phyloP scores from a whole-genome alignment of 2,888 invertebrate genomes.

The Atherix ibis region DNA sequence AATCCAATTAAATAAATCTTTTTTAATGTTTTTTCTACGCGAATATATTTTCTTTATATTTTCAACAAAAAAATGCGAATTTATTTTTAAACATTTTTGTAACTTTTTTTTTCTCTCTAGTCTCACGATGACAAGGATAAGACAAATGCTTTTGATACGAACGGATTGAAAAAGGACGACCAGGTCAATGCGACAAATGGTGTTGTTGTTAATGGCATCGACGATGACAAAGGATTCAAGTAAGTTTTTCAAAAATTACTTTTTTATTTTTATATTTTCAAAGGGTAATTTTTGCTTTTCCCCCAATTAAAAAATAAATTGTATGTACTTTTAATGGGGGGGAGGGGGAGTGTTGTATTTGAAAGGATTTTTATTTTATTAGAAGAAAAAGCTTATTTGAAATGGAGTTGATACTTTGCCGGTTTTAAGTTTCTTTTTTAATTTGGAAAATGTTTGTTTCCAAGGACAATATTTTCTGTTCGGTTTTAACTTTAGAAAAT shows the following conservation, averaged over 20 bases:
- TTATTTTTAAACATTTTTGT: neutral
- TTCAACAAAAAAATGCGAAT: neutral
- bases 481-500: too few species aligned
- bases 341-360: too few species aligned
- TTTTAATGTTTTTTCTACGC: too few species aligned
- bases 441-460: too few species aligned
- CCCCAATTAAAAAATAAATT: neutral
- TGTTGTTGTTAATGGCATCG: constrained; percentile 48
- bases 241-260: constrained; percentile 38
- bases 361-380: constrained; percentile 1
- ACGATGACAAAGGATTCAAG: constrained; percentile 84
- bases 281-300: neutral
- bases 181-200: constrained; percentile 42
- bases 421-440: too few species aligned
- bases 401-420: too few species aligned
- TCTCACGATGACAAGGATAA: constrained; percentile 39
- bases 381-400: neutral
- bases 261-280: neutral
- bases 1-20: too few species aligned
- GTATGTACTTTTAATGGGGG: neutral
- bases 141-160: constrained; percentile 36
- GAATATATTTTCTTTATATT: too few species aligned
- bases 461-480: too few species aligned
- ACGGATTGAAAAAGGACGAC: constrained; percentile 36
- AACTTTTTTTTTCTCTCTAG: constrained; percentile 8